Evolutionary conservation across 2,888 invertebrate genomes (phyloP), one percentile per base, ranked within the genome.

Genomic region (Gasteruption jaculator): DNA sequence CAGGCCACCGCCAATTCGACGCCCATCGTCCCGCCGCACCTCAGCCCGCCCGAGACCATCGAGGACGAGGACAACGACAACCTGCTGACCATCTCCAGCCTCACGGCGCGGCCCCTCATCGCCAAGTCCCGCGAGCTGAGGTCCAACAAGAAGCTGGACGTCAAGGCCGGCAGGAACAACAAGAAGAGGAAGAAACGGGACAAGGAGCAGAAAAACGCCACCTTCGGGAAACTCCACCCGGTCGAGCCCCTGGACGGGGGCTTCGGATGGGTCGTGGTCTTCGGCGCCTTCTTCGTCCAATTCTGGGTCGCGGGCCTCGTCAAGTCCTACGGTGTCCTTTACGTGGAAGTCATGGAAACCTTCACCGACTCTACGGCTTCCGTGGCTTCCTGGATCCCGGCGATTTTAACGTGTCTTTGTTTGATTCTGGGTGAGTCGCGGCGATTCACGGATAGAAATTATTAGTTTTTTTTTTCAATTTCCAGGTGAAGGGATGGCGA

Each of bases 261-360:
- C 1, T 85, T 85, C 64, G 86, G 85, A 16, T 86, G 86, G 86
- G 77, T 85, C 58, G 81, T 86, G 19, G 84, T 86, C 2, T 79
- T 82, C 50, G 86, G 87, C 0, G 85, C 85, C 0, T 85, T 87
- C 63, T 81, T 85, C 64, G 86, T 87, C 21, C 86, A 86, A 64
- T 85, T 87, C 69, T 84, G 87, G 80, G 85, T 87, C 22, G 85
- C 86, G 0, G 87, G 87, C 0, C 75, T 86, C 43, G 85, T 86
- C 58, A 87, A 87, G 65, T 86, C 86, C 0, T 87, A 86, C 60
- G 87, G 88, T 0, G 85, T 88, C 12, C 74, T 88, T 1, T 87
- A 86, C 56, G 84, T 86, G 43, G 86, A 86, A 71, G 83, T 87
- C 42, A 81, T 86, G 78, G 85, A 86, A 66, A 85, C 83, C 0